Conservation (phyloP, 2,888 invertebrate genomes). For the Agrotis exclamationis region DNA sequence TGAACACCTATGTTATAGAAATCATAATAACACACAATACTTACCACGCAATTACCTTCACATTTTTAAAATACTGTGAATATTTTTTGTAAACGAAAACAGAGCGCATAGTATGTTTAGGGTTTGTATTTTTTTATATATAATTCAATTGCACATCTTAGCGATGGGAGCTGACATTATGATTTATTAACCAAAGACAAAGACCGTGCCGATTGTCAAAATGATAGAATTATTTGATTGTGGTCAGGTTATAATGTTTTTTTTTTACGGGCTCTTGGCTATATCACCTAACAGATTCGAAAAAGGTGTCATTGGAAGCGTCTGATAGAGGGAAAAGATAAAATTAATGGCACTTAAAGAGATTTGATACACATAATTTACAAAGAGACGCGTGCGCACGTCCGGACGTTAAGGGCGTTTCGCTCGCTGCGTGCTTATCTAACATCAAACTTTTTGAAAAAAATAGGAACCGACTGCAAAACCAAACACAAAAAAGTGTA, state of each 20-base stretch:
- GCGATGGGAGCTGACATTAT: constrained; percentile 41
- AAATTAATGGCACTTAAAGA: too few species aligned
- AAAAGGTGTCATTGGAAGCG: too few species aligned
- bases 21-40: not conserved
- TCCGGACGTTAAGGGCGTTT: too few species aligned
- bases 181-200: constrained; percentile 18
- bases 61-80: constrained; percentile 87
- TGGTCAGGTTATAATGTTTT: not conserved
- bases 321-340: too few species aligned
- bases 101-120: constrained; percentile 82
- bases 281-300: too few species aligned
- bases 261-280: not conserved
- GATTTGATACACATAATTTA: too few species aligned
- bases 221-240: constrained; percentile 15
- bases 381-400: too few species aligned
- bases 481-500: too few species aligned
- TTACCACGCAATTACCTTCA: constrained; percentile 85
- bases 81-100: constrained; percentile 82
- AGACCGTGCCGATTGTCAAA: not conserved
- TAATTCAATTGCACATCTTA: constrained; percentile 71
- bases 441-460: too few species aligned
- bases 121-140: constrained; percentile 69
- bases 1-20: not conserved
- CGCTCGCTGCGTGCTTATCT: too few species aligned
- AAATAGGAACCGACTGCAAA: too few species aligned